Evolutionary conservation across 2,888 invertebrate genomes (phyloP), one percentile per base, ranked within the genome.

Genomic region (Agonum fuliginosum): DNA sequence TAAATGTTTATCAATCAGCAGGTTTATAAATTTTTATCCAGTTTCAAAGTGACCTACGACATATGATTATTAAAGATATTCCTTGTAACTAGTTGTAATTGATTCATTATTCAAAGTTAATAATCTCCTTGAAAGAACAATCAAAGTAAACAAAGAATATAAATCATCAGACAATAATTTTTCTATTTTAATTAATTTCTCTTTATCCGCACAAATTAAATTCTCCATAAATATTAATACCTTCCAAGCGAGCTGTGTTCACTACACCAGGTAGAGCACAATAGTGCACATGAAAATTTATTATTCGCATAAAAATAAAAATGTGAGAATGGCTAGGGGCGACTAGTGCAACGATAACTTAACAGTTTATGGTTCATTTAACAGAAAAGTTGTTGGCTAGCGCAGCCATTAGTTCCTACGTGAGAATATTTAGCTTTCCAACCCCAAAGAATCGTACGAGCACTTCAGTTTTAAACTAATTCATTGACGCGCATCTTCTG

Each of bases 361-460:
- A 73, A 37, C 73, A 37, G 37, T 73, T 73, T 58, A 73, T 54
- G 73, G 73, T 73, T 73, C 73, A 58, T 73, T 73, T 73, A 73
- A 58, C 73, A 34, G 73, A 73, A 73, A 73, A 73, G 73, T 73
- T 58, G 54, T 34, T 22, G 58, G 58, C 37, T 30, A 22, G 58
- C 17, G 58, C 20, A 12, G 22, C 58, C 41, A 73, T 73, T 73
- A 73, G 73, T 41, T 20, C 34, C 34, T 73, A 73, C 58, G 72
- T 73, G 54, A 27, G 51, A 34, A 54, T 73, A 54, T 73, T 54
- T 54, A 20, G 58, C 37, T 37, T 73, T n/a, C 41, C 14, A 5
- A 58, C 58, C 14, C 41, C 14, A 5, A 58, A 73, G 73, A 73
- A 58, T 54, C 48, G 24, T 58, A 71, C 1, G 8, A n/a, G 1